Evolutionary conservation across 1,140 invertebrate genomes (phyloP).

Genomic region (Schlechtendalia chinensis): DNA sequence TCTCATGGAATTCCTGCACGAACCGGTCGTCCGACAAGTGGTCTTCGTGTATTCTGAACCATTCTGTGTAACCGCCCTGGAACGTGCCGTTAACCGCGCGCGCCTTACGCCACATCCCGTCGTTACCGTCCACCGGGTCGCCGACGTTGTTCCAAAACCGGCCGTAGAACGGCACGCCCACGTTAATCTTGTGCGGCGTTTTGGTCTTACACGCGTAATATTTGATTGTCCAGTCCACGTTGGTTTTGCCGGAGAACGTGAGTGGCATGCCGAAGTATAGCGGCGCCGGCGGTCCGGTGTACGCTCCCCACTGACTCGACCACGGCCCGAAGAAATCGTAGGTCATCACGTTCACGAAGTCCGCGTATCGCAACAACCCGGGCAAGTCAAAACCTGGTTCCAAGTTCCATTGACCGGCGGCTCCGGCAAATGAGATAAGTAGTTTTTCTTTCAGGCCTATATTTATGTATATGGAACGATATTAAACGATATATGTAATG

Average conservation of each 20-base stretch:
- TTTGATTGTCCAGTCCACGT: constrained; percentile 52
- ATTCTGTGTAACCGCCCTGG: constrained; percentile 51
- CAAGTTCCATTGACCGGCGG: constrained; percentile 51
- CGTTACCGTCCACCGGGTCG: constrained; percentile 44
- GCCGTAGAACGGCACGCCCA: constrained; percentile 52
- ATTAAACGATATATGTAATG: too few species aligned
- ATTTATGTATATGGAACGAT: too few species aligned
- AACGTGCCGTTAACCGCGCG: constrained; percentile 47
- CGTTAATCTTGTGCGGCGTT: constrained; percentile 50
- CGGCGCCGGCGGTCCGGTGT: constrained; percentile 51
- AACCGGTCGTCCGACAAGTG: constrained; percentile 35
- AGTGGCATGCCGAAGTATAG: constrained; percentile 50
- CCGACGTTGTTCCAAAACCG: constrained; percentile 51
- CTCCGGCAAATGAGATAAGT: constrained; percentile 51
- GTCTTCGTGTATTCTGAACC: constrained; percentile 42
- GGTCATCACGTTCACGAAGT: constrained; percentile 52
- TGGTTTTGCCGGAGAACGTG: constrained; percentile 52
- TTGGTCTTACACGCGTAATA: constrained; percentile 51
- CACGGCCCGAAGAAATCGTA: constrained; percentile 52
- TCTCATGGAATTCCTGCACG: constrained; percentile 48
- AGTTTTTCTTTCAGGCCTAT: constrained; percentile 36
- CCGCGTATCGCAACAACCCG: constrained; percentile 51
- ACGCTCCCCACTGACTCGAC: constrained; percentile 52
- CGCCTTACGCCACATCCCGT: constrained; percentile 50
- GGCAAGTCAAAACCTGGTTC: constrained; percentile 51